Evolutionary conservation across 2,113 vertebrate species (phyloP), one percentile per base, ranked within the genome.

Genomic region (Egretta garzetta): DNA sequence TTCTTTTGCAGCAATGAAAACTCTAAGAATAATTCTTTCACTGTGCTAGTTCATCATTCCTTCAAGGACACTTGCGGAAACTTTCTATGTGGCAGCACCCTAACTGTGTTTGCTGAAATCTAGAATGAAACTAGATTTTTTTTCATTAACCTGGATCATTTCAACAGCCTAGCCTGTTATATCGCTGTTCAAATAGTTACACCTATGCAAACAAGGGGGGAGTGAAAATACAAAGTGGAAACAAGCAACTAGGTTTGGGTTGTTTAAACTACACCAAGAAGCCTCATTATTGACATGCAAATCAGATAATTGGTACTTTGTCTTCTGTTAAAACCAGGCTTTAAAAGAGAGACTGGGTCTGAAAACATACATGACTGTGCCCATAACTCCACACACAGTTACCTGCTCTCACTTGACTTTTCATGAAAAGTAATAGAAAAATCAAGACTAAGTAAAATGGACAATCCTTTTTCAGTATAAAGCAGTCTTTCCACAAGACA

Each of bases 301-400:
- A 76, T 27, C 12, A 83, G 22, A 9, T 45, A 58, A 75, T 4
- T 73, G 30, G 33, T 55, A 68, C 35, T 35, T 24, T 20, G 30
- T 50, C 72, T 75, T 86, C 66, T 39, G 75, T 56, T 71, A 83
- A 88, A 93, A 83, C 19, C 14, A 75, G 12, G 12, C 9, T 75
- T 70, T 7, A 12, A 77, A 37, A 60, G 4, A 86, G 68, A 70
- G 82, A 76, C 19, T 43, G 39, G 20, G n/a, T 90, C 80, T 80
- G 47, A 67, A 80, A 86, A 76, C 20, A 41, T n/a, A 26, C 1
- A 33, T 22, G 12, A 62, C 37, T 83, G 14, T 59, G 63, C 22
- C 19, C 1, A 0, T 32, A 90, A 35, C 20, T 68, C 4, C 41
- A 64, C 4, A 62, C 3, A 28, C 0, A 80, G 10, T 59, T 80